Base-by-base conservation (phyloP, 2,797 vertebrate genomes). In the Falco naumanni region DNA sequence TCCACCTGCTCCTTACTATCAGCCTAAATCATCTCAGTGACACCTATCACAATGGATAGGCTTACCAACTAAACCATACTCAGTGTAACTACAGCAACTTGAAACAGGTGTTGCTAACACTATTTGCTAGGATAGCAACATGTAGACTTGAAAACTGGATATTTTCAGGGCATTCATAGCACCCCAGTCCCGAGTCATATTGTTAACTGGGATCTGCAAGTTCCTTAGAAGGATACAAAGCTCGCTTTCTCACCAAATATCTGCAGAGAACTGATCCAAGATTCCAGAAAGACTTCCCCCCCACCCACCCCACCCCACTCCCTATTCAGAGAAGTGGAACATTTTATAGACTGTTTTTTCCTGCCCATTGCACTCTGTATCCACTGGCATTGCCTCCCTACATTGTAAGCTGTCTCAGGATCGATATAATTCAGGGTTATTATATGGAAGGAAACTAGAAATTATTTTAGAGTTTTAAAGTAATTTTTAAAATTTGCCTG, bases 41-140 rank as follows among this genome's bases (percentile, higher is more conserved):
- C n/a, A 12, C 20, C 21, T 34, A 13, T 9, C 1, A 2, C 43
- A 47, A 34, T 1, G 5, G 3, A 16, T 2, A 22, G 13, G 8
- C 8, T 57, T 33, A 34, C 54, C 51, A 33, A 45, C 31, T 9
- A 7, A 70, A 22, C 53, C 19, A n/a, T 4, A 13, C 21, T 9
- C 74, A 16, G 29, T 9, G 5, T 16, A 59, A 61, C 15, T 16
- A 15, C 39, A 59, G 50, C 33, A 37, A 16, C 14, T 43, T 41
- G 48, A 75, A 79, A 70, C 0, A 60, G 22, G 16, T 1, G 16
- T 26, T 65, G 29, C 34, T 50, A n/a, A 70, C 22, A 21, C 11
- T 16, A 41, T 45, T 31, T 57, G n/a, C 22, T 16, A 43, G 37
- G 11, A 48, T 28, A 56, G 28, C 65, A 75, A 61, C 11, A 13